These are phyloP conservation scores for Austrolebias charrua DNA, from an alignment of 2,797 vertebrate genomes.

Conservation along the genomic window DNA sequence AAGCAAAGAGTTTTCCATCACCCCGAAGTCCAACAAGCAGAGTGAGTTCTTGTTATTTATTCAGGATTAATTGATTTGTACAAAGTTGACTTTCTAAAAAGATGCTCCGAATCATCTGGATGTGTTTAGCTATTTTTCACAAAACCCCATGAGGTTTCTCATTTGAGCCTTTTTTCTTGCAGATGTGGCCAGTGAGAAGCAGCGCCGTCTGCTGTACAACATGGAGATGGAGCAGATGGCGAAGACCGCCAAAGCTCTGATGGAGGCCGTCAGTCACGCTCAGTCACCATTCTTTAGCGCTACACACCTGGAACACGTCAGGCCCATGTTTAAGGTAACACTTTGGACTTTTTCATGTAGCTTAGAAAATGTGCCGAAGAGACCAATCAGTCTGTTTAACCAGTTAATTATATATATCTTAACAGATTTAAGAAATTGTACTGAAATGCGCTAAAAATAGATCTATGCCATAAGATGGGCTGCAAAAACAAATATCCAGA, in stretches of 20 bases:
- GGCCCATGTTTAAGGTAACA: slow-evolving; percentile 97
- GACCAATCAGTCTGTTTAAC: too few relatives aligned
- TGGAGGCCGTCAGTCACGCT: slow-evolving; percentile 98
- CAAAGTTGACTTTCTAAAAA: too few relatives aligned
- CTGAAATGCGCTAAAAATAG: too few relatives aligned
- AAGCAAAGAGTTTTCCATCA: slow-evolving; percentile 87
- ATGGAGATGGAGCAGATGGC: slow-evolving; percentile 99
- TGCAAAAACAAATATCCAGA: too few relatives aligned
- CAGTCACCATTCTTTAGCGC: slow-evolving; percentile 98
- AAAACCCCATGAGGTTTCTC: background rate
- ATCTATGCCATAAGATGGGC: too few relatives aligned
- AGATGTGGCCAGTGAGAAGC: slow-evolving; percentile 96
- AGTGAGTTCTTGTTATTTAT: slow-evolving; percentile 81
- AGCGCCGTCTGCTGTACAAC: slow-evolving; percentile 94
- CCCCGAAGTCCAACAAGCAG: slow-evolving; percentile 95
- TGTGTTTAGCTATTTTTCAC: background rate
- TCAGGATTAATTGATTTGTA: background rate
- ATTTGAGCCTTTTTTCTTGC: background rate
- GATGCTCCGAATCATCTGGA: background rate
- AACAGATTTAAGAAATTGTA: too few relatives aligned
- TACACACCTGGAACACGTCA: slow-evolving; percentile 95
- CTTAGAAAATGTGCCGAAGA: too few relatives aligned
- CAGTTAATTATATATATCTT: too few relatives aligned
- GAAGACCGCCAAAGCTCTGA: slow-evolving; percentile 97
- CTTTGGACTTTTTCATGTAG: too few relatives aligned